Percentiles rank a stretch among this genome's conserved stretches.
phyloP scores from a whole-genome alignment of 2,113 vertebrate species.

The Corythornis vintsioides region DNA sequence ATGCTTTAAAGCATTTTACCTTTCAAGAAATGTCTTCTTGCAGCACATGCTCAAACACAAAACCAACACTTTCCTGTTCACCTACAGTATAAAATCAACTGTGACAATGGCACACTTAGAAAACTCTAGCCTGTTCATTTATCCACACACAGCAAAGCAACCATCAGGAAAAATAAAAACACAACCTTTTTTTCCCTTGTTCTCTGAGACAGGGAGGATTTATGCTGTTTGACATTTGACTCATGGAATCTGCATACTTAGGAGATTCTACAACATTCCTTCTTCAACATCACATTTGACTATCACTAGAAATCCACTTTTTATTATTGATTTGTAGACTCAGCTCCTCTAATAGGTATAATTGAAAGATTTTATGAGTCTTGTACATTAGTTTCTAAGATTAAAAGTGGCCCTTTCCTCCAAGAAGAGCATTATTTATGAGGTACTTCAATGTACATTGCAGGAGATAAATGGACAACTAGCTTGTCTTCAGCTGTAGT shows the following conservation, averaged over 20 bases:
- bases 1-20: neutral
- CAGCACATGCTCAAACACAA: neutral
- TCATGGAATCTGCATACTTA: neutral
- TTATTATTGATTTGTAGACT: neutral
- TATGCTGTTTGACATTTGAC: neutral
- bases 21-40: neutral
- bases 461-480: slow-evolving; percentile 17
- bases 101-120: neutral
- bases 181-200: neutral
- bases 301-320: neutral
- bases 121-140: neutral
- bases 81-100: neutral
- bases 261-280: neutral
- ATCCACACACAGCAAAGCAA: neutral
- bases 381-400: neutral
- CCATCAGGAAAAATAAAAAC: neutral
- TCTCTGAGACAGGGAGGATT: neutral
- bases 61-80: neutral
- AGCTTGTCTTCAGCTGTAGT: neutral
- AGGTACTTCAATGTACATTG: neutral
- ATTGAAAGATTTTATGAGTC: neutral
- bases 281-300: neutral
- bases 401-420: neutral
- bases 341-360: neutral
- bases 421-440: slow-evolving; percentile 7